Evolutionary conservation across 2,113 vertebrate species (phyloP), one percentile per base, ranked within the genome.

Genomic region (Otocyon megalotis): DNA sequence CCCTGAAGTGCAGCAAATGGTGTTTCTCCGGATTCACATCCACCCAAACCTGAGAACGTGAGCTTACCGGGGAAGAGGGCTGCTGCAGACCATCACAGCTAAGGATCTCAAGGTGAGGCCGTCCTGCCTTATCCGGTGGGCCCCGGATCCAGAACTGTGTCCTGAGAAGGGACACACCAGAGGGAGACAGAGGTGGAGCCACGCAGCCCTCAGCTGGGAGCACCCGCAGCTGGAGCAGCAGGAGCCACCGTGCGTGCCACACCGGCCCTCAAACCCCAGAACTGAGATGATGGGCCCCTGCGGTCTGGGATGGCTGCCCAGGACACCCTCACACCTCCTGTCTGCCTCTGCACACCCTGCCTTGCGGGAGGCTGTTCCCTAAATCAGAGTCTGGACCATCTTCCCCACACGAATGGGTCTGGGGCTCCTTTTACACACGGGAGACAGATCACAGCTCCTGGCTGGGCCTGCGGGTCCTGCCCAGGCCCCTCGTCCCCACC

Each of bases 321-420:
- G 87, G 54, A 48, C 19, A 7, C 53, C 1, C 28, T 16, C 37
- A 24, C 3, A 5, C 28, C 30, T 50, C 28, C 69, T 32, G 3
- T 2, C 56, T 17, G 17, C 71, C 37, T 60, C 35, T n/a, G 87
- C 32, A 74, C 20, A 50, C 37, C 56, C 30, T 48, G 30, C 71
- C 71, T n/a, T 24, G 56, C 87, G n/a, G 4, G 24, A 50, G 37
- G 63, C 84, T 8, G 16, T 30, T 56, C 85, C 22, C 22, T 69
- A 10, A 24, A 2, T 5, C 3, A 7, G 13, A 60, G 71, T 35
- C 56, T 12, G 37, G 35, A 37, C 71, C 4, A 24, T 19, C 19
- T 60, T 58, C 54, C 69, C 12, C 5, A 3, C 19, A 0, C 0
- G 9, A n/a, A 48, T 11, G 50, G 71, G 0, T 12, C 48, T 28